These are phyloP conservation scores for Drosophila borborema DNA, from an alignment of 2,888 invertebrate species.

Conservation along the genomic window DNA sequence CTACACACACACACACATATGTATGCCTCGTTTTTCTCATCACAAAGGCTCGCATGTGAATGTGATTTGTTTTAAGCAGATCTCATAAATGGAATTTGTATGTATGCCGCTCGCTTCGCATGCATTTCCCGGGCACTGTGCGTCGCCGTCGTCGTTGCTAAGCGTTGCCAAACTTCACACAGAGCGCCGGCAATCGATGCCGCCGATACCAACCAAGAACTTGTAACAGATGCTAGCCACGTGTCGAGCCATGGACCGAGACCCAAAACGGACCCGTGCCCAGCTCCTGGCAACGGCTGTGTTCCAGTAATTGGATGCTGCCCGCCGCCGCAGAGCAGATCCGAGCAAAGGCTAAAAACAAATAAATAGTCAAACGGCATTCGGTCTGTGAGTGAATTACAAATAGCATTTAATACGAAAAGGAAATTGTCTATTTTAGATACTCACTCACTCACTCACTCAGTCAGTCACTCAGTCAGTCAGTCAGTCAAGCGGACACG, in stretches of 20 bases:
- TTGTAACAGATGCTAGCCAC: constrained; percentile 80
- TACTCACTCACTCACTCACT: constrained; percentile 31
- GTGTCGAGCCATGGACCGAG: constrained; percentile 56
- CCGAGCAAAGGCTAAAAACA: constrained; percentile 65
- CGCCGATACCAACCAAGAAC: constrained; percentile 52
- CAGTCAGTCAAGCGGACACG: constrained; percentile 29
- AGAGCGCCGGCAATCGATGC: constrained; percentile 44
- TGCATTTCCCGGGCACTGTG: constrained; percentile 43
- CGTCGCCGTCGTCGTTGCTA: constrained; percentile 10
- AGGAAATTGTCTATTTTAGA: constrained; percentile 78
- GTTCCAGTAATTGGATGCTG: constrained; percentile 74
- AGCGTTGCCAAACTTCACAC: constrained; percentile 73
- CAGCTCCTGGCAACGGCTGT: constrained; percentile 18
- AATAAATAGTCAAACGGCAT: constrained; percentile 77
- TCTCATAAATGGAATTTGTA: constrained; percentile 33
- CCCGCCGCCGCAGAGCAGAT: constrained; percentile 10
- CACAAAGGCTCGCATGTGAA: constrained; percentile 13
- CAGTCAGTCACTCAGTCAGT: constrained; percentile 31
- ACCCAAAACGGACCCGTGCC: constrained; percentile 20
- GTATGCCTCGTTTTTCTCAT: constrained; percentile 19
- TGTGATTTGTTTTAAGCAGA: constrained; percentile 74
- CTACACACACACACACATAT: background rate
- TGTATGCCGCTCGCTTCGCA: constrained; percentile 18
- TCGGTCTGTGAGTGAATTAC: constrained; percentile 76
- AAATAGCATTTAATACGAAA: constrained; percentile 80